A percentile compares a stretch with the other conserved stretches of the same genome.
phyloP scores from a whole-genome alignment of 2,113 vertebrate species.

The Casuarius casuarius region DNA sequence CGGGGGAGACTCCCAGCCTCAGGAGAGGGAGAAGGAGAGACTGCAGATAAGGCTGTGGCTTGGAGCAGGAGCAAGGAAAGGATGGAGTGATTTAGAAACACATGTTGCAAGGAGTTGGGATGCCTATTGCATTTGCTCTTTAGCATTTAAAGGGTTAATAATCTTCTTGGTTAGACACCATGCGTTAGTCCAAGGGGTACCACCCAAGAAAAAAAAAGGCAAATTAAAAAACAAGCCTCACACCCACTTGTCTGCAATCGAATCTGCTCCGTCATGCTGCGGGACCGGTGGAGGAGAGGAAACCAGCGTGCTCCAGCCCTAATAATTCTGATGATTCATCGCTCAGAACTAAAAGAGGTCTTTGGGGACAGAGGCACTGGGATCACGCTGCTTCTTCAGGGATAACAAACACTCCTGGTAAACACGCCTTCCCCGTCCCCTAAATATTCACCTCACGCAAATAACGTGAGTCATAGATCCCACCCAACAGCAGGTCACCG shows the following conservation, averaged over 20 bases:
- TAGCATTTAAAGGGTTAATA: not conserved
- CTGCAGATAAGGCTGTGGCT: not conserved
- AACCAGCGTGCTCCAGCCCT: conserved; percentile 40
- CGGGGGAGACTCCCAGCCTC: too few relatives aligned
- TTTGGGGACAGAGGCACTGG: conserved; percentile 46
- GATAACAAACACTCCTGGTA: conserved; percentile 71
- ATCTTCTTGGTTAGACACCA: not conserved
- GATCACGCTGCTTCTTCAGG: conserved; percentile 60
- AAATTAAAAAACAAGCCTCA: not conserved
- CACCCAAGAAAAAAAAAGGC: not conserved
- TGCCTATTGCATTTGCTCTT: accelerated
- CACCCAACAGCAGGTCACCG: conserved; percentile 45
- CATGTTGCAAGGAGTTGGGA: not conserved
- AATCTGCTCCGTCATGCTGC: conserved; percentile 56
- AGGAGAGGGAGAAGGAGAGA: not conserved
- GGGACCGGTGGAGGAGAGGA: conserved; percentile 29
- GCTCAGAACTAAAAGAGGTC: conserved; percentile 12
- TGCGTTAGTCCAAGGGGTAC: not conserved
- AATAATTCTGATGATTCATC: conserved; percentile 75
- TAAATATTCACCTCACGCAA: conserved; percentile 60
- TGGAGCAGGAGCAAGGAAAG: not conserved
- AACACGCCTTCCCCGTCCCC: conserved; percentile 63
- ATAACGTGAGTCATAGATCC: conserved; percentile 74
- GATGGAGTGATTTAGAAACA: not conserved
- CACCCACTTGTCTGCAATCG: conserved; percentile 7